These are phyloP conservation scores for Phengaris alcon DNA, from an alignment of 2,888 invertebrate genomes.

Conservation along the genomic window DNA sequence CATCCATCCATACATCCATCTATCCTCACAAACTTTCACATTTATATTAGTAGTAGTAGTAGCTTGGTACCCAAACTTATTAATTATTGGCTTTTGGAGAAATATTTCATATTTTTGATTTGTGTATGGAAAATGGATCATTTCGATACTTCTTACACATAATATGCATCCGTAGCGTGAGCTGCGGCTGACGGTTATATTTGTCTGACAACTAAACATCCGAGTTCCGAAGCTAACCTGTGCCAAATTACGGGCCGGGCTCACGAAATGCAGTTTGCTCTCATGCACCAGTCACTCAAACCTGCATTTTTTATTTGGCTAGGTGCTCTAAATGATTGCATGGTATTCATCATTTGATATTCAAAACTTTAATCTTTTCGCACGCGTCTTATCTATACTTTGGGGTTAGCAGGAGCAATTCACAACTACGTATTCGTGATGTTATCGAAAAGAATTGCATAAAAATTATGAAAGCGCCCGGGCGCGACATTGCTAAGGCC, in stretches of 20 bases:
- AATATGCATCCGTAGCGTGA: not conserved
- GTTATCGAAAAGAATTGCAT: no score
- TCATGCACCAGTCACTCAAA: not conserved
- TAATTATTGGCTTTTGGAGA: no score
- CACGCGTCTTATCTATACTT: no score
- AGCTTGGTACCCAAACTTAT: no score
- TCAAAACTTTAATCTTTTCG: not conserved
- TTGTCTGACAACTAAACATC: constrained; percentile 52
- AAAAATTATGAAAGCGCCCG: no score
- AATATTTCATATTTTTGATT: no score
- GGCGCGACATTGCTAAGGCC: no score
- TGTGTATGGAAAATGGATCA: not conserved
- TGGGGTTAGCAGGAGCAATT: no score
- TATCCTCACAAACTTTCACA: no score
- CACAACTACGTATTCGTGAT: no score
- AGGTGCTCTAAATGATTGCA: not conserved
- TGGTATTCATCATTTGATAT: not conserved
- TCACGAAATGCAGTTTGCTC: constrained; percentile 23
- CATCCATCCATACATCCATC: no score
- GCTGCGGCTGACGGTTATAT: constrained; percentile 53
- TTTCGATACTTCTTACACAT: not conserved
- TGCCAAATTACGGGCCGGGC: constrained; percentile 30
- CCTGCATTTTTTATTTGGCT: not conserved
- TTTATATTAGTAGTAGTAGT: no score
- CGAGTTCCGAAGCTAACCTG: constrained; percentile 38